Percentiles rank a stretch among this genome's conserved stretches.
phyloP scores from a whole-genome alignment of 2,797 vertebrate genomes.

The Glossophaga mutica region DNA sequence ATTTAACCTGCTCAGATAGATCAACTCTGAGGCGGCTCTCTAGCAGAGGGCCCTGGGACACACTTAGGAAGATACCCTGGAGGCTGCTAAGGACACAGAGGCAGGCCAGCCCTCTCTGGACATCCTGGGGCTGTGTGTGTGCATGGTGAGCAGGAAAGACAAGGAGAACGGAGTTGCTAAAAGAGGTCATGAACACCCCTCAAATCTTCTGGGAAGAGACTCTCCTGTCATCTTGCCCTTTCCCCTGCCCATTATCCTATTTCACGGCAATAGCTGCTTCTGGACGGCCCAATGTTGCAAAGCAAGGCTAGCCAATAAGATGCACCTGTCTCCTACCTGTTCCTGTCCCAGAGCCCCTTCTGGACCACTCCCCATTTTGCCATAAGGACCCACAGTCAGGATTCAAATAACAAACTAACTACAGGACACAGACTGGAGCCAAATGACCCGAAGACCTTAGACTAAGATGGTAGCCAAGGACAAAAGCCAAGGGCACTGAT shows the following conservation, averaged over 20 bases:
- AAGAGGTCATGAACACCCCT: not conserved
- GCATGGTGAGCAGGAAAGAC: not conserved
- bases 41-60: conserved; percentile 69
- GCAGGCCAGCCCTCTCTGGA: conserved; percentile 33
- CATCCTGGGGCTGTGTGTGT: not conserved
- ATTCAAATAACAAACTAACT: not conserved
- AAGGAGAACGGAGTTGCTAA: not conserved
- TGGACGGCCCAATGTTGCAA: not conserved
- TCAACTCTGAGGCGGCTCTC: conserved; percentile 73
- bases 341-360: not conserved
- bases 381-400: not conserved
- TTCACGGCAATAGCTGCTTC: conserved; percentile 3
- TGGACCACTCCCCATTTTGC: not conserved
- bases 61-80: conserved; percentile 52
- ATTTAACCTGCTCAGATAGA: conserved; percentile 94
- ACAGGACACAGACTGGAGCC: not conserved
- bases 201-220: not conserved
- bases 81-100: conserved; percentile 36
- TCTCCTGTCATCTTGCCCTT: conserved; percentile 10
- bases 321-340: not conserved
- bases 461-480: not conserved
- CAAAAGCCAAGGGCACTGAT: not conserved
- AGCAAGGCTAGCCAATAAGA: not conserved
- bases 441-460: not conserved
- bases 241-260: not conserved